phyloP scores from a whole-genome alignment of 2,888 invertebrate genomes.

The Hedya salicella region DNA sequence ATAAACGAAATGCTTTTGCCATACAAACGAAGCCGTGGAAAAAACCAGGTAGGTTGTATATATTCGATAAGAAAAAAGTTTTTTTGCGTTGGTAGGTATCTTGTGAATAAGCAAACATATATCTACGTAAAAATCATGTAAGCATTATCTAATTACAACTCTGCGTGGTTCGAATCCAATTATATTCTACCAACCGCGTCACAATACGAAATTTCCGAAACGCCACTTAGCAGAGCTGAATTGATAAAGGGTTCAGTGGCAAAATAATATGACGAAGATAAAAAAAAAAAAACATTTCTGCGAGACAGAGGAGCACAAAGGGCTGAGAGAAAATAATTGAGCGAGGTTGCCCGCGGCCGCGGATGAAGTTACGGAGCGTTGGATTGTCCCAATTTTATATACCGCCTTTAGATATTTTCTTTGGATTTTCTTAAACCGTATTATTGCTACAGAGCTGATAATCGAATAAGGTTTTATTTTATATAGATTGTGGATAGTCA shows the following conservation, averaged over 20 bases:
- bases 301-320: slow-evolving; percentile 51
- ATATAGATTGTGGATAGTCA: background rate
- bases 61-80: too few species aligned
- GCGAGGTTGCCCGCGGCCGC: slow-evolving; percentile 43
- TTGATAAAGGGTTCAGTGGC: slow-evolving; percentile 52
- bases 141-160: too few species aligned
- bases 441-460: slow-evolving; percentile 20
- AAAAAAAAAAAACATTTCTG: slow-evolving; percentile 54
- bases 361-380: slow-evolving; percentile 33
- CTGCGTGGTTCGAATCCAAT: slow-evolving; percentile 22
- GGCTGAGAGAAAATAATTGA: slow-evolving; percentile 56
- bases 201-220: slow-evolving; percentile 32
- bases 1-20: too few species aligned
- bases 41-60: too few species aligned
- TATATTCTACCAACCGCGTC: slow-evolving; percentile 13
- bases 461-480: slow-evolving; percentile 5
- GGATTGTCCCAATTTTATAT: slow-evolving; percentile 36
- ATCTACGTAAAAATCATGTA: too few species aligned
- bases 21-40: too few species aligned
- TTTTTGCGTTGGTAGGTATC: too few species aligned
- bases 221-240: slow-evolving; percentile 47
- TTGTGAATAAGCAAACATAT: too few species aligned
- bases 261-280: slow-evolving; percentile 53
- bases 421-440: slow-evolving; percentile 12
- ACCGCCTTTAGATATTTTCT: slow-evolving; percentile 31